Conservation (phyloP, 2,888 invertebrate species). For the Andrena bicolor region DNA sequence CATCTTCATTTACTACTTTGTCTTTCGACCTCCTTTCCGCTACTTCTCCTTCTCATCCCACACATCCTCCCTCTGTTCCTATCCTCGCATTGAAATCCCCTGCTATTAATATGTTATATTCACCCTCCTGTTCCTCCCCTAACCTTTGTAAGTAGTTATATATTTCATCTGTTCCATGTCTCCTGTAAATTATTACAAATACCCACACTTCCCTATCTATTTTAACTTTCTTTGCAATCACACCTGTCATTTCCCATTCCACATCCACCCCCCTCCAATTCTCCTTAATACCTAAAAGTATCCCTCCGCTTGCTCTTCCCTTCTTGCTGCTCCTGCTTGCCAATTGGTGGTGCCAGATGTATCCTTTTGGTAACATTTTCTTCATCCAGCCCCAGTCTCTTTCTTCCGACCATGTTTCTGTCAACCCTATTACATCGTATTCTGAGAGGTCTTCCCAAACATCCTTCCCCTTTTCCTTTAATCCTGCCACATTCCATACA, state of each 20-base stretch:
- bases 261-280: too few species aligned
- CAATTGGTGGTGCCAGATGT: not conserved
- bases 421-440: too few species aligned
- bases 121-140: not conserved
- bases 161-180: not conserved
- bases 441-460: too few species aligned
- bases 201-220: not conserved
- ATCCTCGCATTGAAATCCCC: constrained; percentile 1
- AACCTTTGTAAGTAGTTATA: not conserved
- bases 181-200: not conserved
- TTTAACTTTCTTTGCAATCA: not conserved
- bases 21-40: not conserved
- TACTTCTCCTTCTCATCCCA: not conserved
- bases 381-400: too few species aligned
- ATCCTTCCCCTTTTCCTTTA: too few species aligned
- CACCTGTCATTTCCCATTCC: not conserved
- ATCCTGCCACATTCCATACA: too few species aligned
- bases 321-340: not conserved
- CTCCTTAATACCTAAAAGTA: not conserved
- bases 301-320: constrained; percentile 7
- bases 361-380: not conserved
- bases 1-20: not conserved
- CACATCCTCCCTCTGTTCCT: not conserved
- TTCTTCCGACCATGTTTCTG: too few species aligned
- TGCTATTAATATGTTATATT: not conserved